These are phyloP conservation scores for Helicoverpa armigera DNA, from an alignment of 1,140 invertebrate genomes.

Conservation along the genomic window DNA sequence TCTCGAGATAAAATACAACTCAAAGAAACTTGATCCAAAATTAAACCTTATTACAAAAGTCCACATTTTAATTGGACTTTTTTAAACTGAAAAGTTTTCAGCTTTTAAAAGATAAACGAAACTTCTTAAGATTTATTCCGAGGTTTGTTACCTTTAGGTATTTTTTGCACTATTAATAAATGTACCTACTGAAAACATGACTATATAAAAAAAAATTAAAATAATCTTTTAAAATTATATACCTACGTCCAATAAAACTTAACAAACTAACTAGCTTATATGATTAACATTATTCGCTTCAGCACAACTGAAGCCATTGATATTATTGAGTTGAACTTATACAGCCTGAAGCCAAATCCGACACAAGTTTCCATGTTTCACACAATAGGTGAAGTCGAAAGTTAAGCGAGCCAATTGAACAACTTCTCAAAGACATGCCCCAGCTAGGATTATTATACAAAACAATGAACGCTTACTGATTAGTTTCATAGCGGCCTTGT, in stretches of 20 bases:
- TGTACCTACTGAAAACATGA: neutral
- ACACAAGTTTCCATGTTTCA: constrained; percentile 42
- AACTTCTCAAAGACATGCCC: constrained; percentile 44
- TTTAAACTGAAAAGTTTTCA: neutral
- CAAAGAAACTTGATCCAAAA: neutral
- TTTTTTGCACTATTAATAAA: neutral
- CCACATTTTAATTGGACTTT: constrained; percentile 31
- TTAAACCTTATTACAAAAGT: constrained; percentile 12
- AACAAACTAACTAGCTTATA: neutral
- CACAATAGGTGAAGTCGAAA: constrained; percentile 32
- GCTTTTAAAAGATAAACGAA: neutral
- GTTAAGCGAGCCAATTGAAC: constrained; percentile 32
- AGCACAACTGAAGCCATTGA: neutral
- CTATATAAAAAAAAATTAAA: too few relatives aligned
- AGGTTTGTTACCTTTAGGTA: constrained; percentile 5
- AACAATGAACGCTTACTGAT: constrained; percentile 28
- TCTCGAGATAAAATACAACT: neutral
- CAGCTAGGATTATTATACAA: constrained; percentile 29
- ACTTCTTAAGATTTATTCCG: neutral
- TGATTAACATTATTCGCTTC: neutral
- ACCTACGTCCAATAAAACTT: too few relatives aligned
- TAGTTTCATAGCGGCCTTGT: constrained; percentile 23
- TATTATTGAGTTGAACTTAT: constrained; percentile 30
- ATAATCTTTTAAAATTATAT: too few relatives aligned
- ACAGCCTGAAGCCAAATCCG: neutral